phyloP scores from a whole-genome alignment of 1,140 invertebrate genomes.

The Zaprionus kolodkinae region DNA sequence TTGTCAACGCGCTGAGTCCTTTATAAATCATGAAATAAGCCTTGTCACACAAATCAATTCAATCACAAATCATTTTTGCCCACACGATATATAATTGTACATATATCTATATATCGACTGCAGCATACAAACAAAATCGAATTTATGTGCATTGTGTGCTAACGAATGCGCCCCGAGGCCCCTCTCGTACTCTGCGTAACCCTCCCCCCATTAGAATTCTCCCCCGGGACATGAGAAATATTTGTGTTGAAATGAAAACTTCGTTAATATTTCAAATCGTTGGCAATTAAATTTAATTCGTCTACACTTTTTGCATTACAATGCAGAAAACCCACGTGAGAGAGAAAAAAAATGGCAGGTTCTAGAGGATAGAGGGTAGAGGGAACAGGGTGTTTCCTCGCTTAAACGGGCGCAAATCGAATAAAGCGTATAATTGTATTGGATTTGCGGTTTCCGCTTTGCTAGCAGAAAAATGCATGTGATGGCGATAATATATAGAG shows the following conservation, averaged over 20 bases:
- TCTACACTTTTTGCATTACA: slow-evolving; percentile 47
- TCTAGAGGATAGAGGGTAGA: background rate
- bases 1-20: background rate
- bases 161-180: slow-evolving; percentile 4
- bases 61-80: slow-evolving; percentile 50
- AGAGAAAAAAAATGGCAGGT: slow-evolving; percentile 2
- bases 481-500: slow-evolving; percentile 33
- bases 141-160: slow-evolving; percentile 57
- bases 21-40: slow-evolving; percentile 18
- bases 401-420: slow-evolving; percentile 29
- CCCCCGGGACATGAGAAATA: background rate
- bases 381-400: background rate
- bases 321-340: background rate
- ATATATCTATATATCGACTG: slow-evolving; percentile 5
- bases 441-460: slow-evolving; percentile 41
- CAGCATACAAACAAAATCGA: slow-evolving; percentile 56
- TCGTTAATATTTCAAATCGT: slow-evolving; percentile 71
- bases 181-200: background rate
- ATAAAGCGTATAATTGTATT: slow-evolving; percentile 45
- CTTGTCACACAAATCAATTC: slow-evolving; percentile 16
- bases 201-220: background rate
- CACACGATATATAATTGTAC: slow-evolving; percentile 18
- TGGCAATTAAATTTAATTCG: slow-evolving; percentile 66
- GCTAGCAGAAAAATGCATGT: slow-evolving; percentile 9
- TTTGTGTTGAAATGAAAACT: slow-evolving; percentile 29